phyloP scores from a whole-genome alignment of 2,113 vertebrate species.

The Indicator maculatus region DNA sequence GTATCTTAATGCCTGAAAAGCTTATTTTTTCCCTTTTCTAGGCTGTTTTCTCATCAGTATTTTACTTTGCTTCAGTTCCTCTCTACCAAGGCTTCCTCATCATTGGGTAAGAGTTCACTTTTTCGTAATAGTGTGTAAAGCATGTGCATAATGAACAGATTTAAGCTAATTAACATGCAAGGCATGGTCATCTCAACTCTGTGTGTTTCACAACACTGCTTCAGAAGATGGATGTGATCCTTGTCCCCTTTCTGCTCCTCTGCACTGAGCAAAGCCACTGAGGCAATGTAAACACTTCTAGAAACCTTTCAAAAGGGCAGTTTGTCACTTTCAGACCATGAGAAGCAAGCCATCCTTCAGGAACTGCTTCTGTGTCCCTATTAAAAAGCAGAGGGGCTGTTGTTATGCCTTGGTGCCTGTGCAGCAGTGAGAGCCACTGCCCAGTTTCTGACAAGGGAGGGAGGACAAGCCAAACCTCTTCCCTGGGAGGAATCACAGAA shows the following conservation, averaged over 20 bases:
- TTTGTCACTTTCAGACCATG: not conserved
- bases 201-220: not conserved
- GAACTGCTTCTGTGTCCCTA: not conserved
- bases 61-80: slow-evolving; percentile 95
- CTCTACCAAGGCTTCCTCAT: slow-evolving; percentile 98
- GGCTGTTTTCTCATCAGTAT: slow-evolving; percentile 96
- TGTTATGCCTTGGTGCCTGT: not conserved
- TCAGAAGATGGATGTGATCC: not conserved
- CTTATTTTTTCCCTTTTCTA: slow-evolving; percentile 47
- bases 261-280: not conserved
- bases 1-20: not conserved
- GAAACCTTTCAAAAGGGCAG: not conserved
- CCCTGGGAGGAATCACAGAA: not conserved
- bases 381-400: not conserved
- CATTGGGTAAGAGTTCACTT: slow-evolving; percentile 86
- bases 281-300: not conserved
- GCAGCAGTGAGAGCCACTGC: not conserved
- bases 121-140: not conserved
- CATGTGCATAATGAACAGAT: not conserved
- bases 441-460: not conserved
- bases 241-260: not conserved
- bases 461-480: not conserved
- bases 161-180: not conserved
- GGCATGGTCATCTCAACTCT: not conserved
- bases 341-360: not conserved